Evolutionary conservation across 2,113 vertebrate genomes (phyloP).

Genomic region (Notarius lentiginosus): DNA sequence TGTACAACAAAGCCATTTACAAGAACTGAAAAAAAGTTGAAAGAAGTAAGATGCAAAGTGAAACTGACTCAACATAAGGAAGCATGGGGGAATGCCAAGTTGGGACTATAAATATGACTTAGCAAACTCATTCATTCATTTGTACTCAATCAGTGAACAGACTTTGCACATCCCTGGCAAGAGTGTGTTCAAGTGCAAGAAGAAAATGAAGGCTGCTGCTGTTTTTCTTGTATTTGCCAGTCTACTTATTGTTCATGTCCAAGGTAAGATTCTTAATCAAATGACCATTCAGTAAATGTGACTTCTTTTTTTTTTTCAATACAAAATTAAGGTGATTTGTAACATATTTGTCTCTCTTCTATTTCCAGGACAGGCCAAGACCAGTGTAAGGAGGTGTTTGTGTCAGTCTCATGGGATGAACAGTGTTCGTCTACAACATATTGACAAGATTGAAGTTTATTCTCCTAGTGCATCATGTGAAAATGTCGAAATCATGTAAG

Average conservation of each 20-base stretch:
- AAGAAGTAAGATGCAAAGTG: neutral
- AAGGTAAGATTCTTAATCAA: neutral
- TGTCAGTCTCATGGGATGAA: neutral
- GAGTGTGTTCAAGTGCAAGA: constrained; percentile 1
- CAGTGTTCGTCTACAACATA: neutral
- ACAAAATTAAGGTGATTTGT: neutral
- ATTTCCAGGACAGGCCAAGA: neutral
- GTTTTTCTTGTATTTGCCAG: constrained; percentile 24
- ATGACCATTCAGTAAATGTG: neutral
- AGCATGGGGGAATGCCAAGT: neutral
- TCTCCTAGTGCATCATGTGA: constrained; percentile 22
- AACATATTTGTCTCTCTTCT: neutral
- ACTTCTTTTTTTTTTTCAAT: neutral
- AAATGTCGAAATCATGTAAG: constrained; percentile 41
- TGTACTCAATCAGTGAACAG: neutral
- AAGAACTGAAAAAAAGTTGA: neutral
- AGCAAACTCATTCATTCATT: neutral
- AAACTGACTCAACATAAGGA: neutral
- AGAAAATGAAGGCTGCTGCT: constrained; percentile 45
- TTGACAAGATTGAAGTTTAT: constrained; percentile 28
- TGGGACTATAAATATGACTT: neutral
- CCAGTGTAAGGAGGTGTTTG: constrained; percentile 13
- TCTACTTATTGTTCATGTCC: constrained; percentile 7
- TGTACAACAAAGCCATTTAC: neutral
- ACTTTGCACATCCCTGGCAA: neutral